Percentiles rank a stretch among this genome's conserved stretches.
phyloP scores from a whole-genome alignment of 2,888 invertebrate genomes.

The Nemoura dubitans region DNA sequence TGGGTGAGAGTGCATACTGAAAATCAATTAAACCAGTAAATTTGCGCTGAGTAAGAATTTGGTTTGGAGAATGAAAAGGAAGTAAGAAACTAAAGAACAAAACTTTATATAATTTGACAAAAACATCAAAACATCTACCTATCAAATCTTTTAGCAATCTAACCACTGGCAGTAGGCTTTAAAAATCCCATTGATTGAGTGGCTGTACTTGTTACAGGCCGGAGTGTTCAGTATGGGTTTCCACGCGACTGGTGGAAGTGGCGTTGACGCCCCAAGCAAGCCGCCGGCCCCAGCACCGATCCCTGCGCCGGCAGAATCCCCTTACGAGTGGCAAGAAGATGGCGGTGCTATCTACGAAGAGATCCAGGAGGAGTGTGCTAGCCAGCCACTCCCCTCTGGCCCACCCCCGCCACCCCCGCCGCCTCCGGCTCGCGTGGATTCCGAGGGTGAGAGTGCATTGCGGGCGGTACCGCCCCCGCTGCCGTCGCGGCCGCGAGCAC shows the following conservation, averaged over 20 bases:
- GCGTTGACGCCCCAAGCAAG: background rate
- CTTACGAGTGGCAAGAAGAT: constrained; percentile 40
- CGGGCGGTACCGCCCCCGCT: constrained; percentile 54
- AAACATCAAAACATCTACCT: too few relatives aligned
- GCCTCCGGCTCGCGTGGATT: constrained; percentile 51
- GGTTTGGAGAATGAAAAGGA: too few relatives aligned
- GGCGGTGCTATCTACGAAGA: constrained; percentile 59
- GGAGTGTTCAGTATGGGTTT: constrained; percentile 58
- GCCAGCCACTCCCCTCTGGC: constrained; percentile 57
- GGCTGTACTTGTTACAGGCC: constrained; percentile 51
- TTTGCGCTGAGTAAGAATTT: too few relatives aligned
- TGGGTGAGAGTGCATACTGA: too few relatives aligned
- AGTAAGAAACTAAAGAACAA: too few relatives aligned
- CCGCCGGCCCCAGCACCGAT: constrained; percentile 54
- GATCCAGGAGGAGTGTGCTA: constrained; percentile 57
- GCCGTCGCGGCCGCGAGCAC: constrained; percentile 57
- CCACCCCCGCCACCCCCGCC: constrained; percentile 59
- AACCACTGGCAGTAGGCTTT: too few relatives aligned
- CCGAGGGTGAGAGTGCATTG: constrained; percentile 50
- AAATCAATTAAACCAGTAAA: too few relatives aligned
- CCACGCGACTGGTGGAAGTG: constrained; percentile 50
- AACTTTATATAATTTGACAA: too few relatives aligned
- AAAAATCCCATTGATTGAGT: too few relatives aligned
- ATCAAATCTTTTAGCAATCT: too few relatives aligned
- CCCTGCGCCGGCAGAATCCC: constrained; percentile 50